phyloP scores from a whole-genome alignment of 2,113 vertebrate genomes.

The Cyrtonyx montezumae region DNA sequence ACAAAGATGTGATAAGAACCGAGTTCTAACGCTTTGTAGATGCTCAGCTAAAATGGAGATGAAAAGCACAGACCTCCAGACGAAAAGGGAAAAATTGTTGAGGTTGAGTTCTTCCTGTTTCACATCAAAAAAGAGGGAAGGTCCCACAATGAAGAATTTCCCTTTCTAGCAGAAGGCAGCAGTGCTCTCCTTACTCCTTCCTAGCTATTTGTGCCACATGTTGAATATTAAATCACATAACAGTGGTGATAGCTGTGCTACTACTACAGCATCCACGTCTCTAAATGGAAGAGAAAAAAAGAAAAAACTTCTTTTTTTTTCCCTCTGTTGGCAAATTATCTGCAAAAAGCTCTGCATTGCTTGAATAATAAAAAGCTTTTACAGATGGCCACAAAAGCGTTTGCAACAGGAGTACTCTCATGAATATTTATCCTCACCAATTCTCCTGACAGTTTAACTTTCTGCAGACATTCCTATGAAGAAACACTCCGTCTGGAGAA shows the following conservation, averaged over 20 bases:
- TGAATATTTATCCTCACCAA: conserved; percentile 62
- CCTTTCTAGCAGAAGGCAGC: not conserved
- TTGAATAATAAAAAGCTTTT: conserved; percentile 64
- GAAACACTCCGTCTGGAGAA: not conserved
- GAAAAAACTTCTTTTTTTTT: accelerated
- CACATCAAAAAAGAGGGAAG: not conserved
- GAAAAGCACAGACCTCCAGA: not conserved
- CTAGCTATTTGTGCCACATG: not conserved
- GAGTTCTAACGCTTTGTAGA: not conserved
- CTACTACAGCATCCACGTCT: not conserved
- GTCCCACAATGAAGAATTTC: not conserved
- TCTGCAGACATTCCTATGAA: not conserved
- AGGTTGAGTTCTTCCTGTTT: not conserved
- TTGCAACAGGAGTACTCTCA: not conserved
- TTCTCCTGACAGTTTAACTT: conserved; percentile 54
- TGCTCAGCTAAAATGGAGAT: not conserved
- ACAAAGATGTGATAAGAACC: not conserved
- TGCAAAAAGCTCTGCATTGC: conserved; percentile 47
- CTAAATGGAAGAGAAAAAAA: not conserved
- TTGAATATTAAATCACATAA: conserved; percentile 8
- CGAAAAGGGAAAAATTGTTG: not conserved
- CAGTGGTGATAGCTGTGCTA: not conserved
- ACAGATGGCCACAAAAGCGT: conserved; percentile 32
- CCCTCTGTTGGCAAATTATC: conserved; percentile 32
- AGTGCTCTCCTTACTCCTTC: not conserved